Evolutionary conservation across 2,888 invertebrate genomes (phyloP).

Genomic region (Pseudococcus viburni): DNA sequence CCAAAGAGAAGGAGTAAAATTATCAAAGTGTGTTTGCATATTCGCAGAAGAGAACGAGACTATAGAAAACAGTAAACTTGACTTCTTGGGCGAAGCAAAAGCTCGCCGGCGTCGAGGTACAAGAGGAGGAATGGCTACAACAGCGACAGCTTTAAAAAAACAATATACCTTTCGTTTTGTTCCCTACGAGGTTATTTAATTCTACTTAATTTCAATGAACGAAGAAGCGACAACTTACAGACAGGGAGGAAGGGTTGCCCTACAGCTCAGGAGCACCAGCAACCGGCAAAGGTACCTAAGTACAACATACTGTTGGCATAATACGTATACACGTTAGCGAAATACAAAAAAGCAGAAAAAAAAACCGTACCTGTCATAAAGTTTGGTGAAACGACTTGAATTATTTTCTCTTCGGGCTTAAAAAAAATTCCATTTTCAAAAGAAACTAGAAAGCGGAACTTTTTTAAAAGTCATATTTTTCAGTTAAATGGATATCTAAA

Average conservation of each 20-base stretch:
- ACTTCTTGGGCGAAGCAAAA: no score
- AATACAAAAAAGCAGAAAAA: background rate
- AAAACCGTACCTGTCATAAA: constrained; percentile 36
- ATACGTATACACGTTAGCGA: background rate
- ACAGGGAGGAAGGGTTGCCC: background rate
- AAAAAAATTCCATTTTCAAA: constrained; percentile 57
- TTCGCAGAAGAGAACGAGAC: background rate
- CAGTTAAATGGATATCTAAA: constrained; percentile 62
- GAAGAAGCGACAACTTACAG: constrained; percentile 13
- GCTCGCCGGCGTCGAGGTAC: no score
- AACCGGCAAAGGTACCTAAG: background rate
- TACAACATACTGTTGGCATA: constrained; percentile 41
- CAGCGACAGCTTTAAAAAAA: background rate
- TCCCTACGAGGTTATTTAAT: constrained; percentile 33
- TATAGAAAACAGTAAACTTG: no score
- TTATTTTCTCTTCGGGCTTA: constrained; percentile 55
- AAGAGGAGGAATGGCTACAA: background rate
- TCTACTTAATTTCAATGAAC: constrained; percentile 43
- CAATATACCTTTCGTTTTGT: constrained; percentile 31
- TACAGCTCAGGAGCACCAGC: background rate
- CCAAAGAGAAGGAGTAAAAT: background rate
- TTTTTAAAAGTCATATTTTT: constrained; percentile 62
- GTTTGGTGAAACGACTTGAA: constrained; percentile 54
- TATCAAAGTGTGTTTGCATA: background rate
- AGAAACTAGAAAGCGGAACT: constrained; percentile 31